phyloP scores from a whole-genome alignment of 2,113 vertebrate species.

The Probosciger aterrimus region DNA sequence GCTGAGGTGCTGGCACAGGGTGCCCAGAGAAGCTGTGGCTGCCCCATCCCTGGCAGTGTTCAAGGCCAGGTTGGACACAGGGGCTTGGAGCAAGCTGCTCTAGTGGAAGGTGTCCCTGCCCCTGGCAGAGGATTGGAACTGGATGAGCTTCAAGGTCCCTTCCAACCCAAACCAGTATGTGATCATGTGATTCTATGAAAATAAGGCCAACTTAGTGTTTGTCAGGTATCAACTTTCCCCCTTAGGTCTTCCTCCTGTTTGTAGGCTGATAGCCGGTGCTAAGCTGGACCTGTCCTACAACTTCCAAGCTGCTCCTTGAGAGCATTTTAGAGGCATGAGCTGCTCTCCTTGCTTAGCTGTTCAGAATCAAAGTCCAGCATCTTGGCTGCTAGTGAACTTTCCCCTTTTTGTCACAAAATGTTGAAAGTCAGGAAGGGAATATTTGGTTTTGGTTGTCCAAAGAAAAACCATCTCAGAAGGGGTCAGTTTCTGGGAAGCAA shows the following conservation, averaged over 20 bases:
- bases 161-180: background rate
- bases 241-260: background rate
- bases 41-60: background rate
- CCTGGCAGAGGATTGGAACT: background rate
- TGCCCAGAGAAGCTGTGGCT: background rate
- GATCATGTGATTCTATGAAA: background rate
- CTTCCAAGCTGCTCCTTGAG: background rate
- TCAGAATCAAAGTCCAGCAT: background rate
- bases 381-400: background rate
- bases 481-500: background rate
- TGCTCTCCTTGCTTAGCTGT: background rate
- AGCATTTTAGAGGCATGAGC: background rate
- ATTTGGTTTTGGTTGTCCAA: slow-evolving; percentile 16
- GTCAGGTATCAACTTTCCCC: background rate
- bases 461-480: slow-evolving; percentile 3
- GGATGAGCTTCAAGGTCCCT: background rate
- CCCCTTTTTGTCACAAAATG: slow-evolving; percentile 11
- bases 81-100: background rate
- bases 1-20: background rate
- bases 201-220: background rate
- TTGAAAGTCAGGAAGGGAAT: slow-evolving; percentile 23
- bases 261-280: background rate
- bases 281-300: background rate
- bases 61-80: background rate
- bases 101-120: background rate